These are phyloP conservation scores for Benthosema pterotum DNA, from an alignment of 2,797 vertebrate species.

Conservation along the genomic window DNA sequence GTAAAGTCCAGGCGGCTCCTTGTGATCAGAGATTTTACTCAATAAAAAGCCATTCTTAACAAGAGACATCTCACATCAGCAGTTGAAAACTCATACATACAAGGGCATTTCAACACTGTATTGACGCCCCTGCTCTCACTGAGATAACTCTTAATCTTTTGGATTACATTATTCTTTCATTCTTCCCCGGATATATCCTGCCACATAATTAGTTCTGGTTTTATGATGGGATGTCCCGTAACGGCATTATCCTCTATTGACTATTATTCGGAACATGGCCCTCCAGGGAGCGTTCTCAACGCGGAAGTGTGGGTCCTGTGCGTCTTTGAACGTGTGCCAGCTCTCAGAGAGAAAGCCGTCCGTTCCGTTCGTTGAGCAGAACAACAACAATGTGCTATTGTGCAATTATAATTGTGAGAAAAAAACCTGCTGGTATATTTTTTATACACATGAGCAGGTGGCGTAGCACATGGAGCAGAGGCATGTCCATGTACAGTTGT, in stretches of 20 bases:
- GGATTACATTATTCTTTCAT: not conserved
- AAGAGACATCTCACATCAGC: no score
- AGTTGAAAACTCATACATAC: no score
- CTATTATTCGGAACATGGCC: not conserved
- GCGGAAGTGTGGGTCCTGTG: not conserved
- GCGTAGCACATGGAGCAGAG: not conserved
- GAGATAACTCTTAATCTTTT: no score
- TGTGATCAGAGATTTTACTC: not conserved
- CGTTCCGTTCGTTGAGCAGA: conserved; percentile 1
- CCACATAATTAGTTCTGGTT: not conserved
- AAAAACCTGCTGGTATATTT: not conserved
- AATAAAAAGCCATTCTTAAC: no score
- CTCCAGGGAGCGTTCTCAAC: not conserved
- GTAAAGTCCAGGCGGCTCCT: not conserved
- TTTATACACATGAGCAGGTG: conserved; percentile 16
- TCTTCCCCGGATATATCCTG: not conserved
- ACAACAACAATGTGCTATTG: conserved; percentile 23
- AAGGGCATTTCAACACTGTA: no score
- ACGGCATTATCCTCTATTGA: not conserved
- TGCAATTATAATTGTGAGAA: conserved; percentile 6
- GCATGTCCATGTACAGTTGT: not conserved
- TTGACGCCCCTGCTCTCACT: no score
- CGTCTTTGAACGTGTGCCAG: conserved; percentile 8
- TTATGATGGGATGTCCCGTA: not conserved
- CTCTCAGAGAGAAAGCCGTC: conserved; percentile 6